Conservation (phyloP, 2,797 vertebrate species). For the Gephyroberyx darwinii region DNA sequence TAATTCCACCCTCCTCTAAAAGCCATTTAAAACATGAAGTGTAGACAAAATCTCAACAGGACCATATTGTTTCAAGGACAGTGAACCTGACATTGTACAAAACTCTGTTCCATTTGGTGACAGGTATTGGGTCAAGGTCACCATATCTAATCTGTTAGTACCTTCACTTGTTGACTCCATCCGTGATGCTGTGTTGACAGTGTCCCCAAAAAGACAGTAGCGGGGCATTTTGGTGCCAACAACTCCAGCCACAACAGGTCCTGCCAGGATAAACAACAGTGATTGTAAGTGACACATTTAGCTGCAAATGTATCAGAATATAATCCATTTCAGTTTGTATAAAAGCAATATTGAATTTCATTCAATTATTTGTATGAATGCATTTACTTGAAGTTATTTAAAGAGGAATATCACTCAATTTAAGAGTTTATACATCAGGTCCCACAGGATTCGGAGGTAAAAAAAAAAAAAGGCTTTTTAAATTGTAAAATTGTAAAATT, state of each 20-base stretch:
- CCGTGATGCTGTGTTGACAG: conserved; percentile 85
- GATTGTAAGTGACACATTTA: neutral
- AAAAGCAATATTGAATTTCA: too few species aligned
- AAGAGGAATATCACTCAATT: neutral
- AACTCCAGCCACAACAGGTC: conserved; percentile 84
- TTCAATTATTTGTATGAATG: neutral
- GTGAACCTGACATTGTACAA: too few species aligned
- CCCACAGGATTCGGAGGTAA: too few species aligned
- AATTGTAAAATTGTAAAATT: too few species aligned
- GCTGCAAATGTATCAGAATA: neutral
- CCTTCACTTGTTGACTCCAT: conserved; percentile 88
- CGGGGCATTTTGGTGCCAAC: conserved; percentile 87
- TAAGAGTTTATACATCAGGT: neutral
- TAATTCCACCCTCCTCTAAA: conserved; percentile 5
- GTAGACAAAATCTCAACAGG: neutral
- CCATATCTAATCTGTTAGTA: conserved; percentile 36
- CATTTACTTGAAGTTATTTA: neutral
- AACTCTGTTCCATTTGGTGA: too few species aligned
- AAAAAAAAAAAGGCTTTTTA: too few species aligned
- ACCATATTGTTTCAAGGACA: too few species aligned
- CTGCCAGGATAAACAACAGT: conserved; percentile 51
- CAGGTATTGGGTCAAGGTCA: too few species aligned
- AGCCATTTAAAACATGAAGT: conserved; percentile 8
- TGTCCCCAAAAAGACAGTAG: conserved; percentile 86
- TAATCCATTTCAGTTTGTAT: too few species aligned